Evolutionary conservation across 2,888 invertebrate species (phyloP), one percentile per base, ranked within the genome.

Genomic region (Pyralis farinalis): DNA sequence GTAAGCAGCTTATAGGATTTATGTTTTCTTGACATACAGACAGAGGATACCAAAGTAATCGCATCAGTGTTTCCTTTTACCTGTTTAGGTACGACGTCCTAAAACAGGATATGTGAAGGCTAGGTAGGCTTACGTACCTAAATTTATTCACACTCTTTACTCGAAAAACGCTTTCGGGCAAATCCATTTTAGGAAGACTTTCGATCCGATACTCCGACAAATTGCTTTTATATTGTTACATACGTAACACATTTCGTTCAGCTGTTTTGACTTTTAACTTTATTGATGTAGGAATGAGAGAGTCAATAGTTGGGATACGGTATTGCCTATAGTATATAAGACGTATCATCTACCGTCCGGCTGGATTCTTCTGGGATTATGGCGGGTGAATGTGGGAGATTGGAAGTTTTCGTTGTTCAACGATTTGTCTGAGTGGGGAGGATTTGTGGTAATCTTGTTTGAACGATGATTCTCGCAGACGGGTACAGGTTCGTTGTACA

Each of bases 181-280:
- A n/a, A n/a, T n/a, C n/a, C n/a, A n/a, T n/a, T n/a, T n/a, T n/a
- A 16, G 4, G 4, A 4, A 16, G 16, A 16, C 4, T 16, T 16
- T 29, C 36, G 29, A 36, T 36, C 20, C 20, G 36, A 36, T 36
- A 16, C 10, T 25, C 36, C 36, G 28, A 9, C 36, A 29, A 36
- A 36, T 36, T 29, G 29, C 28, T 29, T 36, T 36, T n/a, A n/a
- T n/a, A n/a, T n/a, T 36, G 20, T 36, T 29, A 20, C 36, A 10
- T 36, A n/a, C n/a, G n/a, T 12, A 20, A 29, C 28, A 20, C 12
- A 36, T 22, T 10, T 29, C 10, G 8, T 12, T 7, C 12, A 7
- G 2, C 7, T 28, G n/a, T 4, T 20, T 2, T 10, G n/a, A 36
- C 20, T 35, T 36, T 36, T 20, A 36, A 16, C 36, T 21, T 36